Base-by-base conservation (phyloP, 2,888 invertebrate genomes). In the Drosophila heteroneura region DNA sequence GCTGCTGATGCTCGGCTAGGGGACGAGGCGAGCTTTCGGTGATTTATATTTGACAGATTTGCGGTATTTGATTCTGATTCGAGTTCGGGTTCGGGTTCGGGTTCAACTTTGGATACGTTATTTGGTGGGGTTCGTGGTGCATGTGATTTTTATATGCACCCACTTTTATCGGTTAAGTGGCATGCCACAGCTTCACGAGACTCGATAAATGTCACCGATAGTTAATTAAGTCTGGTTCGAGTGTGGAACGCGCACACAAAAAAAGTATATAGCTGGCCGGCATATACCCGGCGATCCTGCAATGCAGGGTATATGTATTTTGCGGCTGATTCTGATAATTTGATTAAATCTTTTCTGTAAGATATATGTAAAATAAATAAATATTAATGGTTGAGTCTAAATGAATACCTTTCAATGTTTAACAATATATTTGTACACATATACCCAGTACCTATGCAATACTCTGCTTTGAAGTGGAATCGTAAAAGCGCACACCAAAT, bases 121-220 rank as follows among this genome's bases (percentile, higher is more conserved):
- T 32, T 35, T n/a, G 30, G 60, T 59, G 59, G 56, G 58, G 63
- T 76, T 61, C 44, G 76, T 53, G 44, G 32, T 44, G 60, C n/a
- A 47, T 47, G 44, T 54, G 51, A 52, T 37, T 70, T 63, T 70
- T 74, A 68, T 81, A 76, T 78, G 65, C 78, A 75, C 78, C 83
- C 83, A 79, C 74, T 79, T 78, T 82, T 87, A 87, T 87, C 87
- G 76, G 70, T 77, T 77, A 90, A 89, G 76, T 89, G 87, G 84
- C 81, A 77, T 90, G 84, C 86, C 84, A 75, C 66, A 83, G 84
- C 82, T 77, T 79, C 91, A 86, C 84, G 84, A 89, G 87, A 81
- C 81, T 70, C 91, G 89, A 87, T 87, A 87, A 87, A 87, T 87
- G 89, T 87, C 87, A 79, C 89, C 82, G 89, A 89, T 90, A 87